These are phyloP conservation scores for Bradypus variegatus DNA, from an alignment of 2,797 vertebrate species.

Conservation along the genomic window DNA sequence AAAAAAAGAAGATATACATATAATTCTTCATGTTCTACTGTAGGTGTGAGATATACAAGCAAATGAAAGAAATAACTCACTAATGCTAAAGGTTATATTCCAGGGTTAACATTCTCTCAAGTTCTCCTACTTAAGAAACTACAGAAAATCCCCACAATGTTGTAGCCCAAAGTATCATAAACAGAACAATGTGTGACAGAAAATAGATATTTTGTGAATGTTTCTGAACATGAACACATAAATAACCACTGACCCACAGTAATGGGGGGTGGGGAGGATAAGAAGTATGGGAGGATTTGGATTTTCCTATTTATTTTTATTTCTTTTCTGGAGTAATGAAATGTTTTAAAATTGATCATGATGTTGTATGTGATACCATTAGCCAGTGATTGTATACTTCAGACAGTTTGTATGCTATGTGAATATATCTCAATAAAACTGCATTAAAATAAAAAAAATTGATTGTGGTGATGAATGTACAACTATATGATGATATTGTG, in stretches of 20 bases:
- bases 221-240: background rate
- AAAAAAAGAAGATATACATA: background rate
- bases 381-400: too few species aligned
- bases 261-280: background rate
- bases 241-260: background rate
- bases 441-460: too few species aligned
- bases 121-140: background rate
- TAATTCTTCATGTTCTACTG: constrained; percentile 32
- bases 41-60: background rate
- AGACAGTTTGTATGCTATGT: too few species aligned
- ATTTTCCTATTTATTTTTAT: too few species aligned
- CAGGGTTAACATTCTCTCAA: background rate
- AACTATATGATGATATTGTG: too few species aligned
- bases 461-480: too few species aligned
- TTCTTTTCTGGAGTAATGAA: too few species aligned
- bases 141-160: background rate
- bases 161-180: background rate
- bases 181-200: background rate
- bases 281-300: too few species aligned
- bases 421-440: too few species aligned
- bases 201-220: background rate
- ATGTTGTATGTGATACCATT: too few species aligned
- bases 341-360: too few species aligned
- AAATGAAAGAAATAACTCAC: constrained; percentile 34
- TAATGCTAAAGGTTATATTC: background rate